Evolutionary conservation across 2,797 vertebrate genomes (phyloP).

Genomic region (Neopelma chrysocephalum): DNA sequence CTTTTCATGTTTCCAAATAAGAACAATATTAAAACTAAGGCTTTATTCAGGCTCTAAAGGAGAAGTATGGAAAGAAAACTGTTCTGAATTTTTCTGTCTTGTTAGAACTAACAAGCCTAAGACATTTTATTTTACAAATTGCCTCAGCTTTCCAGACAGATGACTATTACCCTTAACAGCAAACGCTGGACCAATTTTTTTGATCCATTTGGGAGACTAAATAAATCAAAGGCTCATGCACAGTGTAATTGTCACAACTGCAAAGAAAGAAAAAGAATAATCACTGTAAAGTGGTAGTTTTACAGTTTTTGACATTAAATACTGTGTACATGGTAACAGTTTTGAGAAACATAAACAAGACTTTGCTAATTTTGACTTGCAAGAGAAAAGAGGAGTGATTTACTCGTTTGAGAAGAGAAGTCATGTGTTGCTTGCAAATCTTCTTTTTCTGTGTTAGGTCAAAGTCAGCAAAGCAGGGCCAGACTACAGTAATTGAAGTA

Average conservation of each 20-base stretch:
- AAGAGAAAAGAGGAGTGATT: background rate
- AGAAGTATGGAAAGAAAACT: background rate
- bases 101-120: background rate
- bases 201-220: background rate
- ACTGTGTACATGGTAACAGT: background rate
- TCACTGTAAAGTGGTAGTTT: background rate
- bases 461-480: background rate
- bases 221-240: background rate
- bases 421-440: background rate
- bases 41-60: background rate
- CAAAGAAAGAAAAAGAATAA: background rate
- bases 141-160: background rate
- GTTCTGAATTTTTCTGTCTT: background rate
- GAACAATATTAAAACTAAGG: background rate
- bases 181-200: background rate
- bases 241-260: background rate
- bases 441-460: background rate
- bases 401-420: background rate
- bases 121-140: background rate
- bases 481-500: background rate
- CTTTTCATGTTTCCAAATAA: background rate
- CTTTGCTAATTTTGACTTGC: background rate
- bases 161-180: background rate
- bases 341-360: background rate
- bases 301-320: background rate